phyloP scores from a whole-genome alignment of 1,140 invertebrate species.

The Hyposmocoma kahamanoa region DNA sequence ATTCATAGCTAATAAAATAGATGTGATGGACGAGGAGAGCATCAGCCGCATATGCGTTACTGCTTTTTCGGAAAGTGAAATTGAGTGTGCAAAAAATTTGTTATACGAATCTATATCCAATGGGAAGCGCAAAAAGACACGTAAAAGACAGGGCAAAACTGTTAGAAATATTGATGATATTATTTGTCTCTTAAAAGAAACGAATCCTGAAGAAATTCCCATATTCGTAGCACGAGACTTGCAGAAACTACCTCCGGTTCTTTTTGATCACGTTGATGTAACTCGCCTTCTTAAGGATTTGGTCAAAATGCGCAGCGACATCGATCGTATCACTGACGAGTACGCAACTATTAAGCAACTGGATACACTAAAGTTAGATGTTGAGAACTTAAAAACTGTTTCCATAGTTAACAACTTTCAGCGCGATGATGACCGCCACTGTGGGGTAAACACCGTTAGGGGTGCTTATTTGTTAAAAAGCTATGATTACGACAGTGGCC shows the following conservation, averaged over 20 bases:
- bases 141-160: neutral
- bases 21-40: neutral
- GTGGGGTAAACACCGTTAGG: neutral
- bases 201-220: neutral
- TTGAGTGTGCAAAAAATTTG: neutral
- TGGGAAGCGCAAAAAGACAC: neutral
- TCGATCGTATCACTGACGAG: neutral
- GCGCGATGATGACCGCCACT: too few species aligned
- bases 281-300: conserved; percentile 4
- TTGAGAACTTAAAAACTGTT: neutral
- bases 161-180: neutral
- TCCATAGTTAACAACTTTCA: neutral
- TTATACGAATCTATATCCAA: neutral
- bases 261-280: conserved; percentile 6
- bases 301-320: neutral
- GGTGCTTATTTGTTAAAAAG: neutral
- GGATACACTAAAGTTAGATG: neutral
- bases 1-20: neutral
- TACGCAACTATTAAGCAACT: neutral
- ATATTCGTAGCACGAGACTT: conserved; percentile 1
- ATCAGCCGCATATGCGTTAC: neutral
- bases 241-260: conserved; percentile 4
- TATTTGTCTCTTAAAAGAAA: neutral
- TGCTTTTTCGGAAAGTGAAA: conserved; percentile 2
- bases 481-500: conserved; percentile 3